These are phyloP conservation scores for Tubiluchus corallicola DNA, from an alignment of 2,888 invertebrate species.

Conservation along the genomic window DNA sequence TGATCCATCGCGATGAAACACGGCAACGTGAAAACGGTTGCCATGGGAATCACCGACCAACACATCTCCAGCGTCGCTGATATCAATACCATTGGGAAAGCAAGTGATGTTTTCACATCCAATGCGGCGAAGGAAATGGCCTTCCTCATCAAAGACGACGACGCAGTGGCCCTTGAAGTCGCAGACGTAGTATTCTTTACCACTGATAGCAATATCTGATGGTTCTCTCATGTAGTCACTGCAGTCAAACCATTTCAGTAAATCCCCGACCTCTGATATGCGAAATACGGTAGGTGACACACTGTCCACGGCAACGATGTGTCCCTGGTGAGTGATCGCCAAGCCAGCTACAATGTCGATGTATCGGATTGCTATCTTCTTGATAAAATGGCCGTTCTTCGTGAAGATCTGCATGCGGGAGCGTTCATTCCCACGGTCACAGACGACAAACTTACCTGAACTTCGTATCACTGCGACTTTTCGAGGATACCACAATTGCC, in stretches of 20 bases:
- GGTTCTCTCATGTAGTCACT: conserved; percentile 95
- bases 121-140: conserved; percentile 61
- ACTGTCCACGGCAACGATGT: conserved; percentile 90
- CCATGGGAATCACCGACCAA: conserved; percentile 93
- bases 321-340: conserved; percentile 74
- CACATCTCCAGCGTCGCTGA: conserved; percentile 88
- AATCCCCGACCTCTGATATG: conserved; percentile 72
- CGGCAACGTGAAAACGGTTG: conserved; percentile 90
- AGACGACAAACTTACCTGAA: conserved; percentile 51
- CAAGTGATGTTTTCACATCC: conserved; percentile 88
- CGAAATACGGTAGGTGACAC: conserved; percentile 92
- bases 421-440: conserved; percentile 87
- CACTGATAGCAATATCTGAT: conserved; percentile 85
- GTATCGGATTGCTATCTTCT: conserved; percentile 48
- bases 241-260: conserved; percentile 91
- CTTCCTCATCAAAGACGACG: conserved; percentile 42
- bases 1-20: conserved; percentile 59
- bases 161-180: conserved; percentile 31
- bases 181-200: no score
- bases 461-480: conserved; percentile 48
- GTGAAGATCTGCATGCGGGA: conserved; percentile 95
- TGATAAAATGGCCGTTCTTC: conserved; percentile 80
- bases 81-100: conserved; percentile 93
- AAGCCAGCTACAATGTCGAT: conserved; percentile 52
- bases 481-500: conserved; percentile 93